Conservation (phyloP, 2,888 invertebrate species). For the Erannis defoliaria region DNA sequence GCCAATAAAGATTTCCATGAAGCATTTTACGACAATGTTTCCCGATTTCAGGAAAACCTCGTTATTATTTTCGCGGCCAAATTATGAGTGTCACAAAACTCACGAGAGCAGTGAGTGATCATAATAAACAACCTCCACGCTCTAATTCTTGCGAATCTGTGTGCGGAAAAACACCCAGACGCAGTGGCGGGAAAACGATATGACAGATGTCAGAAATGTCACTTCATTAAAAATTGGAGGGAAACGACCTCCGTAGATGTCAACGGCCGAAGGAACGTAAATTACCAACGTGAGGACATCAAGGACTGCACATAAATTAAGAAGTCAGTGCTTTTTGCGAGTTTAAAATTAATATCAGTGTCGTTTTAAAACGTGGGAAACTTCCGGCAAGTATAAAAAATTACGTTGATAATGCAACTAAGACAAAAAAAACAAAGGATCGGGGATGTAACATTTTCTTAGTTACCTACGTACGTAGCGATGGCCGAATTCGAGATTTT, state of each 20-base stretch:
- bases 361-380: slow-evolving; percentile 4
- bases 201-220: slow-evolving; percentile 58
- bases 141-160: slow-evolving; percentile 45
- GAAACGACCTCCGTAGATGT: slow-evolving; percentile 40
- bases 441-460: too few relatives aligned
- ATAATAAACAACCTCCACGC: slow-evolving; percentile 52
- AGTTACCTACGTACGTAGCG: too few relatives aligned
- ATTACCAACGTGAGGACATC: slow-evolving; percentile 26
- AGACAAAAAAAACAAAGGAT: background rate
- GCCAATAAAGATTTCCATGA: slow-evolving; percentile 55
- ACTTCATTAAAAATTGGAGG: slow-evolving; percentile 49
- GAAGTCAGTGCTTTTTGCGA: slow-evolving; percentile 7
- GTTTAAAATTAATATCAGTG: slow-evolving; percentile 9
- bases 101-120: slow-evolving; percentile 39
- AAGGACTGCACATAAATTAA: slow-evolving; percentile 15
- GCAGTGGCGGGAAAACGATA: slow-evolving; percentile 45
- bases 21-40: slow-evolving; percentile 41
- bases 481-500: too few relatives aligned
- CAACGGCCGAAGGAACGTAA: slow-evolving; percentile 34
- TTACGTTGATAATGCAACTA: background rate
- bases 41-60: slow-evolving; percentile 42
- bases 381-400: background rate
- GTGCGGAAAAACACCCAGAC: slow-evolving; percentile 49
- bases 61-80: slow-evolving; percentile 37
- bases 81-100: slow-evolving; percentile 45